Evolutionary conservation across 2,888 invertebrate genomes (phyloP).

Genomic region (Busseola fusca): DNA sequence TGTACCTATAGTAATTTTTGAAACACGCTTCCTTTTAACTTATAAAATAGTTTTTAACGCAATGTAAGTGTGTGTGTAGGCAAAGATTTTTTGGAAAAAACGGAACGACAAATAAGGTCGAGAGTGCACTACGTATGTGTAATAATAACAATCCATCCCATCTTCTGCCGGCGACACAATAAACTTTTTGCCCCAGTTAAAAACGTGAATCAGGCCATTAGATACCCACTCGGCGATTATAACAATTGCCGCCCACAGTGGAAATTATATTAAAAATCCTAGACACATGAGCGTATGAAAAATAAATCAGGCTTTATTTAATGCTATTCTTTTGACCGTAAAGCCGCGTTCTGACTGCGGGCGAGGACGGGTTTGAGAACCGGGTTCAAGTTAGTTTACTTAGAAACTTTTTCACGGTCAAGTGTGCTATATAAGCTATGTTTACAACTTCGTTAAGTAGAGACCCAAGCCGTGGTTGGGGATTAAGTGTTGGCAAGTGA

Average conservation of each 20-base stretch:
- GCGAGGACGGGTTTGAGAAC: conserved; percentile 33
- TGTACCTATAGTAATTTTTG: neutral
- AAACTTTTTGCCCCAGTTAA: conserved; percentile 23
- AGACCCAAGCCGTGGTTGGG: conserved; percentile 25
- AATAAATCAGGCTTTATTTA: conserved; percentile 60
- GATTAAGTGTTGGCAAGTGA: conserved; percentile 38
- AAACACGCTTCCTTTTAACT: neutral
- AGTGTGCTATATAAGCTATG: conserved; percentile 35
- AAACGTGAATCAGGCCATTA: conserved; percentile 36
- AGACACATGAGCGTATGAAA: conserved; percentile 47
- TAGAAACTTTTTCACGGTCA: conserved; percentile 57
- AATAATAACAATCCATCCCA: neutral
- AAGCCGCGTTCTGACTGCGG: conserved; percentile 47
- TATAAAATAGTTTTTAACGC: neutral
- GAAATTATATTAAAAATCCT: conserved; percentile 45
- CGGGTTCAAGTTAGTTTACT: conserved; percentile 47
- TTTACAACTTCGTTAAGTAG: conserved; percentile 40
- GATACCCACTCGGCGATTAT: conserved; percentile 36
- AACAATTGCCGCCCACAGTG: conserved; percentile 29
- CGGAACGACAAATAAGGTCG: conserved; percentile 4
- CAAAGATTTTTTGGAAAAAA: neutral
- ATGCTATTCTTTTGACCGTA: conserved; percentile 56
- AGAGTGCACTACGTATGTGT: conserved; percentile 1
- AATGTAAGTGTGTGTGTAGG: neutral
- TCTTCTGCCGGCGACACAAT: conserved; percentile 9